A percentile compares a stretch with the other conserved stretches of the same genome.
Conservation (phyloP, 2,888 invertebrate species). For the Petrolisthes manimaculis region DNA sequence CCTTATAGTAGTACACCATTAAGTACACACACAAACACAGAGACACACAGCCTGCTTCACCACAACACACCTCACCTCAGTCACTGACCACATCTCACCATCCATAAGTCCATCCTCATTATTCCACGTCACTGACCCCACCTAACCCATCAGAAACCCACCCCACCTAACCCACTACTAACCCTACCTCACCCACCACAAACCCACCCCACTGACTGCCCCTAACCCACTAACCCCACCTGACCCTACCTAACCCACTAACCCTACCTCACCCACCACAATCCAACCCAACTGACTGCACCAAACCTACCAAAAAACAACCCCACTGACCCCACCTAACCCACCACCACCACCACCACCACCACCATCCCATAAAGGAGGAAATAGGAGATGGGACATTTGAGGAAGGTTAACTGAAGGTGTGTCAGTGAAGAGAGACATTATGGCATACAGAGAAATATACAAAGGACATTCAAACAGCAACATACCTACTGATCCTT, state of each 20-base stretch:
- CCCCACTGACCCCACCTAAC: not conserved
- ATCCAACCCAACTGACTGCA: not conserved
- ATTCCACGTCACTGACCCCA: too few relatives aligned
- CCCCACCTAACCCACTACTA: not conserved
- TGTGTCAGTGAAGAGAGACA: too few relatives aligned
- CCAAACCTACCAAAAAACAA: too few relatives aligned
- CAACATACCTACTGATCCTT: too few relatives aligned
- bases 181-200: not conserved
- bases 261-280: not conserved
- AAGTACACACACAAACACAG: not conserved
- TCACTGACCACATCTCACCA: not conserved
- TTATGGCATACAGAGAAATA: too few relatives aligned
- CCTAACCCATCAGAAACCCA: not conserved
- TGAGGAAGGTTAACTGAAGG: too few relatives aligned
- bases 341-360: not conserved
- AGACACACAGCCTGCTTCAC: not conserved
- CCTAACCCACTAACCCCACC: not conserved
- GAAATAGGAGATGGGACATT: too few relatives aligned
- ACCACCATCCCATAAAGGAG: not conserved
- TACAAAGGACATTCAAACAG: too few relatives aligned
- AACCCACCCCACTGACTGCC: not conserved
- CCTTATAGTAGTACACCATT: not conserved
- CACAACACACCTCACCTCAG: not conserved
- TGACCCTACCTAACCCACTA: not conserved
- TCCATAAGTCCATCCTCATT: not conserved